Evolutionary conservation across 2,797 vertebrate genomes (phyloP), one percentile per base, ranked within the genome.

Genomic region (Cryptoprocta ferox): DNA sequence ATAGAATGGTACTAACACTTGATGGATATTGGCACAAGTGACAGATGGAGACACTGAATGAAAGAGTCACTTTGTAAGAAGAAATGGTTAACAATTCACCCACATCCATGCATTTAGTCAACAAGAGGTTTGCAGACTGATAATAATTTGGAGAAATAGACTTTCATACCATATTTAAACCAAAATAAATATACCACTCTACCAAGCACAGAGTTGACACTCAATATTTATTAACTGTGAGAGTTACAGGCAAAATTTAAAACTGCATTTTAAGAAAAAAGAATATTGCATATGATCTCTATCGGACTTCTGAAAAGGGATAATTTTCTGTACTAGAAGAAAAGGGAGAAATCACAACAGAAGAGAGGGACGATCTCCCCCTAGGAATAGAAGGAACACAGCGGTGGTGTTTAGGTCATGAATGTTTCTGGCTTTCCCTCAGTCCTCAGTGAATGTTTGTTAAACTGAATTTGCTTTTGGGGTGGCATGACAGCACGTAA

Each of bases 361-460:
- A 53, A 89, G n/a, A n/a, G 26, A 45, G 2, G 28, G n/a, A 86
- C 12, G 45, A 59, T 50, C 30, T 70, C 65, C 76, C 71, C 10
- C 68, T 30, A 42, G 50, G 16, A 71, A 88, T 82, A 30, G 59
- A 89, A 91, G 50, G 66, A 50, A 89, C 63, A 66, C 61, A 61
- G 84, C 63, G 24, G 56, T 19, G 83, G 48, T 19, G 30, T 45
- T 76, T 71, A 56, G 48, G 10, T 70, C 79, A 71, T 85, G 94
- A 86, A 53, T 89, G 79, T 86, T 94, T 90, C 75, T 71, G n/a
- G 59, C 70, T 96, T 89, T 92, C 35, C 87, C 80, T 35, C 45
- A 86, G 73, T 53, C 35, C 19, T 89, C 79, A 82, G 56, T 61
- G 42, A 95, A 87, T 4, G 32, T 86, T 65, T 68, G 83, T 71